Evolutionary conservation across 2,888 invertebrate genomes (phyloP).

Genomic region (Sclerodermus sp.): DNA sequence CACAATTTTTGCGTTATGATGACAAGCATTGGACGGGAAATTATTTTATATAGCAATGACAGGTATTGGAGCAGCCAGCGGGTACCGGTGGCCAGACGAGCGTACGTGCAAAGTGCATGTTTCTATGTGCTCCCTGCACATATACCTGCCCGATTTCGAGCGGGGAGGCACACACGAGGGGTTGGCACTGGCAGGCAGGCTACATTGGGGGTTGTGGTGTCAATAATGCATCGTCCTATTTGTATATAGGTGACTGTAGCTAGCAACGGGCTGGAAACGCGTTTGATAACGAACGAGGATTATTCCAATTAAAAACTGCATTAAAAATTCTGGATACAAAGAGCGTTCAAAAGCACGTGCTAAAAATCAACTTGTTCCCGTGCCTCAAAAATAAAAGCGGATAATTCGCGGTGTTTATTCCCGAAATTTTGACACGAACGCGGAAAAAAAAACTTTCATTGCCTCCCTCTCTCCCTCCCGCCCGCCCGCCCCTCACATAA

Average conservation of each 20-base stretch:
- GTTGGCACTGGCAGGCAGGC: slow-evolving; percentile 40
- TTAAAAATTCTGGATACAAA: too few species aligned
- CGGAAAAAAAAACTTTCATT: too few species aligned
- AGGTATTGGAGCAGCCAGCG: slow-evolving; percentile 14
- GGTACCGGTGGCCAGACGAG: slow-evolving; percentile 8
- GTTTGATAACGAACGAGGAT: slow-evolving; percentile 24
- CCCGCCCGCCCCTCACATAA: too few species aligned
- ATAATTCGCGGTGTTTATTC: too few species aligned
- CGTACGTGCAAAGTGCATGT: not conserved
- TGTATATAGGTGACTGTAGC: slow-evolving; percentile 41
- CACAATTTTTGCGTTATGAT: not conserved
- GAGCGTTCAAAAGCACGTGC: too few species aligned
- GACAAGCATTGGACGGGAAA: slow-evolving; percentile 8
- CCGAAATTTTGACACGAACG: too few species aligned
- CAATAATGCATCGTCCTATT: slow-evolving; percentile 44
- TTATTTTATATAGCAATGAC: slow-evolving; percentile 2
- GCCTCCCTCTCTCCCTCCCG: too few species aligned
- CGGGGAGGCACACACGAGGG: slow-evolving; percentile 35
- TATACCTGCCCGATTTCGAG: slow-evolving; percentile 43
- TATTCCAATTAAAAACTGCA: too few species aligned
- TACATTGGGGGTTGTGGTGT: slow-evolving; percentile 47
- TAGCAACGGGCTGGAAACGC: slow-evolving; percentile 27
- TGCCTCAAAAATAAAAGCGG: too few species aligned
- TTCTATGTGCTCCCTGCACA: slow-evolving; percentile 13
- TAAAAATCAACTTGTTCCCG: too few species aligned